Evolutionary conservation across 2,888 invertebrate species (phyloP).

Genomic region (Drosophila histrio): DNA sequence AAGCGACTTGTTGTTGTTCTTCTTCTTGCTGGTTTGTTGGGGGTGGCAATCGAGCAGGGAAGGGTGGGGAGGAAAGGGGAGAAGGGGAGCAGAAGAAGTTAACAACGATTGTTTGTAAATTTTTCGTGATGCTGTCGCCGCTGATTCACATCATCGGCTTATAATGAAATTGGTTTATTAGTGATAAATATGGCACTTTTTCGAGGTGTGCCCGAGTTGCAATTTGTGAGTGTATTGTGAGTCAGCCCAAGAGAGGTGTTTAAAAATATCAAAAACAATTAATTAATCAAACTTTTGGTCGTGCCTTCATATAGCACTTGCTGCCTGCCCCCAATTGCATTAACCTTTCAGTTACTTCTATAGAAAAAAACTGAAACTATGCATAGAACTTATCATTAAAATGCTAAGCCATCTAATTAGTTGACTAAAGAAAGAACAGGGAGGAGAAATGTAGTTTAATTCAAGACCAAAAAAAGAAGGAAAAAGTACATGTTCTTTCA

Average conservation of each 20-base stretch:
- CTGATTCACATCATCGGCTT: conserved; percentile 69
- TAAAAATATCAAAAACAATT: conserved; percentile 44
- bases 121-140: conserved; percentile 44
- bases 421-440: conserved; percentile 20
- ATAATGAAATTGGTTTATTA: conserved; percentile 76
- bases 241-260: conserved; percentile 34
- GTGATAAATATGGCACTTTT: conserved; percentile 63
- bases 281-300: conserved; percentile 13
- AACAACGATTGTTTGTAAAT: conserved; percentile 53
- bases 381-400: conserved; percentile 32
- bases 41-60: not conserved
- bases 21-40: conserved; percentile 10
- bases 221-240: conserved; percentile 33
- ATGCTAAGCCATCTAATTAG: conserved; percentile 34
- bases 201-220: conserved; percentile 48
- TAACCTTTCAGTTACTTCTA: conserved; percentile 5
- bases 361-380: not conserved
- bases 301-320: conserved; percentile 1
- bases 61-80: not conserved
- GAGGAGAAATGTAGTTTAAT: conserved; percentile 9
- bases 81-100: conserved; percentile 17
- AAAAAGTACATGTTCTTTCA: conserved; percentile 10
- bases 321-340: not conserved
- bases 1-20: conserved; percentile 36
- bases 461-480: not conserved